Conservation (phyloP, 1,140 invertebrate species). For the Meloidogyne hapla region DNA sequence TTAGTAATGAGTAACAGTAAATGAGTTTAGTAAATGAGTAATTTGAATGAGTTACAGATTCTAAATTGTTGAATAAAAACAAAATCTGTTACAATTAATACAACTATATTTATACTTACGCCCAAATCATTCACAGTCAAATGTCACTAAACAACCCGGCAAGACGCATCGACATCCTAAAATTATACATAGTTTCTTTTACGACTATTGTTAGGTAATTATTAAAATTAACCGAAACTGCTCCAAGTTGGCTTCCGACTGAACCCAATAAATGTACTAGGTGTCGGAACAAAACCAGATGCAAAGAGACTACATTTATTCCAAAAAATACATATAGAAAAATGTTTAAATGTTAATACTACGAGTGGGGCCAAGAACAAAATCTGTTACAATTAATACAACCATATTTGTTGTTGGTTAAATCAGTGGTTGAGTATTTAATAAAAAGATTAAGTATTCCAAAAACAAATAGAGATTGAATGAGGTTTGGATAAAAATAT, state of each 20-base stretch:
- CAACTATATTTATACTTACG: neutral
- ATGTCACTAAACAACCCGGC: neutral
- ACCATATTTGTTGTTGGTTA: neutral
- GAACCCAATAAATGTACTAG: neutral
- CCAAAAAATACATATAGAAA: no score
- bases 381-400: neutral
- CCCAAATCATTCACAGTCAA: neutral
- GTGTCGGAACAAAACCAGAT: neutral
- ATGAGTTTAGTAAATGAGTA: no score
- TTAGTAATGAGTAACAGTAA: no score
- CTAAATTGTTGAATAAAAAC: no score
- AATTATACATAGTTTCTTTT: neutral
- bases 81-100: neutral
- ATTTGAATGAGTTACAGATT: no score
- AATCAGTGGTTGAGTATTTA: no score
- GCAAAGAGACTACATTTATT: neutral
- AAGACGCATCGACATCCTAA: neutral
- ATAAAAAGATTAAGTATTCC: no score
- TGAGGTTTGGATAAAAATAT: no score
- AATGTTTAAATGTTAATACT: neutral
- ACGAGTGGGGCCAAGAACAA: neutral
- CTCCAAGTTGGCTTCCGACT: neutral
- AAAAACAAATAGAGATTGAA: no score
- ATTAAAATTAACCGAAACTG: neutral
- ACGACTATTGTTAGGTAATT: neutral